These are phyloP conservation scores for Bufo gargarizans DNA, from an alignment of 2,113 vertebrate genomes.

Conservation along the genomic window DNA sequence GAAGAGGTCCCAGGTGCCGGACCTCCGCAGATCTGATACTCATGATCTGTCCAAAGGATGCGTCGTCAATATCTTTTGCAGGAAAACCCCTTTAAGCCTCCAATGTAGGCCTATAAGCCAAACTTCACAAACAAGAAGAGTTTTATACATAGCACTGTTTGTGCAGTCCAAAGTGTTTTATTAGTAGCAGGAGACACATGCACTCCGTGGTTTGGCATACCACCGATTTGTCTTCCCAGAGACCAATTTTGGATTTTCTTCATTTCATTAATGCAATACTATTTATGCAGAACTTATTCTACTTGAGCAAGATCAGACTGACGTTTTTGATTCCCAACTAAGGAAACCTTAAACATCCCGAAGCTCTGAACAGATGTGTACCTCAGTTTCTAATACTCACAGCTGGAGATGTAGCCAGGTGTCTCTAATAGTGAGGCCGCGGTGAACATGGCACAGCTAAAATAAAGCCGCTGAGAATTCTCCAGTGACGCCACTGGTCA, in stretches of 20 bases:
- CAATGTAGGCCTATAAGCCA: no score
- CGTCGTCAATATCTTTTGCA: no score
- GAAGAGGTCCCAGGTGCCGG: no score
- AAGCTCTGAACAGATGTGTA: not conserved
- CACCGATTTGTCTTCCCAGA: not conserved
- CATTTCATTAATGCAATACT: not conserved
- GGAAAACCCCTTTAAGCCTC: no score
- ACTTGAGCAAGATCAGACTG: not conserved
- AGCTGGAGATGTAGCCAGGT: not conserved
- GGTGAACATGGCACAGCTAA: not conserved
- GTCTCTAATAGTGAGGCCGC: constrained; percentile 2
- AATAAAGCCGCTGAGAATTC: not conserved
- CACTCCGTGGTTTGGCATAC: not conserved
- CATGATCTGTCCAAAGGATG: no score
- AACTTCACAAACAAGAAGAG: no score
- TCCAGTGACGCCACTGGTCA: not conserved
- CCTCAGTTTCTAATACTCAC: not conserved
- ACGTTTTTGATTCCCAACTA: not conserved
- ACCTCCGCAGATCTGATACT: no score
- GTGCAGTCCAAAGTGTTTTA: not conserved
- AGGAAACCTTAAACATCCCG: not conserved
- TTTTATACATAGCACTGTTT: no score
- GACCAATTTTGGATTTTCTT: not conserved
- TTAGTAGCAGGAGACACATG: not conserved
- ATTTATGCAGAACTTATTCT: not conserved